phyloP scores from a whole-genome alignment of 2,888 invertebrate species.

The Stictocephala bisonia region DNA sequence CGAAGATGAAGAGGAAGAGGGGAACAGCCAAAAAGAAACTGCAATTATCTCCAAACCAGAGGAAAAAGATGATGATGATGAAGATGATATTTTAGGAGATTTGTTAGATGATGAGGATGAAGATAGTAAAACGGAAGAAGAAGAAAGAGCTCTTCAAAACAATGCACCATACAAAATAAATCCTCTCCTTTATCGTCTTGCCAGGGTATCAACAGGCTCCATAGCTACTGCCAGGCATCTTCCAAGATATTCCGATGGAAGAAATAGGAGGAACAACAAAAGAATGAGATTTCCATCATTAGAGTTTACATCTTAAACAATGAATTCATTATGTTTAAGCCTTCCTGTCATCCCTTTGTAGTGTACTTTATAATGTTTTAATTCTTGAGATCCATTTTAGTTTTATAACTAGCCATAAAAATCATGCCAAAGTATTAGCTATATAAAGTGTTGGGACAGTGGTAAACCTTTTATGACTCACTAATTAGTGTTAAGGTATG shows the following conservation, averaged over 20 bases:
- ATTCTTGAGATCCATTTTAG: no score
- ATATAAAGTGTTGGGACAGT: slow-evolving; percentile 17
- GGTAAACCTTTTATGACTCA: slow-evolving; percentile 37
- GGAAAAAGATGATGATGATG: slow-evolving; percentile 42
- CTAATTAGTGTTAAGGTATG: background rate
- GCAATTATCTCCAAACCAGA: slow-evolving; percentile 16
- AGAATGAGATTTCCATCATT: slow-evolving; percentile 58
- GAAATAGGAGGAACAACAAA: slow-evolving; percentile 56
- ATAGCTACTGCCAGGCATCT: slow-evolving; percentile 24
- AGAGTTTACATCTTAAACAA: slow-evolving; percentile 4
- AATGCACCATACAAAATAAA: slow-evolving; percentile 33
- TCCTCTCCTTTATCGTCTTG: slow-evolving; percentile 32
- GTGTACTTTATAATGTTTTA: no score
- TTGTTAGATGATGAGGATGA: slow-evolving; percentile 48
- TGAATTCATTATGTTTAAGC: background rate
- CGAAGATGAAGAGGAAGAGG: slow-evolving; percentile 59
- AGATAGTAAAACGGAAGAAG: slow-evolving; percentile 52
- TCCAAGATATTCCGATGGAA: slow-evolving; percentile 21
- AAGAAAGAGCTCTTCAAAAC: slow-evolving; percentile 40
- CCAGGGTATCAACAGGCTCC: slow-evolving; percentile 21
- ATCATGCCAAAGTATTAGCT: slow-evolving; percentile 36
- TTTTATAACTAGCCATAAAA: slow-evolving; percentile 24
- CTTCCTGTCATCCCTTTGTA: background rate
- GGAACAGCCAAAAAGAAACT: slow-evolving; percentile 1
- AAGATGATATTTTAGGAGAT: slow-evolving; percentile 43